Evolutionary conservation across 35 echinoderm and acorn worm genomes (phyloP).

Genomic region (Chiridota heheva): DNA sequence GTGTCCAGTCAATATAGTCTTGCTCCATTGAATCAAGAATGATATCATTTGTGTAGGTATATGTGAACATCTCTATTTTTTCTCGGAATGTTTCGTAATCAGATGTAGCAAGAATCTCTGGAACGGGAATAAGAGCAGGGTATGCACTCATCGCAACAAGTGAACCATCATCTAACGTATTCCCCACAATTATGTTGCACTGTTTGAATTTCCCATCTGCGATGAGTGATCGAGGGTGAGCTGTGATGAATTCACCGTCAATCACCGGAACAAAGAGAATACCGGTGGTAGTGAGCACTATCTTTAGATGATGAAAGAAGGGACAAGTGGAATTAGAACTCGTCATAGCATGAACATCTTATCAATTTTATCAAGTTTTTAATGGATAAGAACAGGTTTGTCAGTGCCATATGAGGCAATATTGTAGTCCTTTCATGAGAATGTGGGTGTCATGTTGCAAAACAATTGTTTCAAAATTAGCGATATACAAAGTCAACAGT

Average conservation of each 20-base stretch:
- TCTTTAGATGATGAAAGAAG: not conserved
- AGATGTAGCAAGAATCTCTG: slow-evolving; percentile 27
- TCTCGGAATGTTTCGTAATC: slow-evolving; percentile 33
- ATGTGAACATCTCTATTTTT: slow-evolving; percentile 34
- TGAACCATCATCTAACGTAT: slow-evolving; percentile 68
- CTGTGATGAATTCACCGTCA: slow-evolving; percentile 68
- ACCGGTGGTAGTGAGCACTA: slow-evolving; percentile 11
- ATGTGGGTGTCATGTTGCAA: not conserved
- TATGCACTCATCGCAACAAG: slow-evolving; percentile 33
- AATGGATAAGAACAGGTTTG: not conserved
- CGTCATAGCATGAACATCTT: not conserved
- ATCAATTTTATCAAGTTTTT: not conserved
- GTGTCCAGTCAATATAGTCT: slow-evolving; percentile 58
- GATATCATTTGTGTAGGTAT: slow-evolving; percentile 43
- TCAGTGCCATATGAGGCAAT: not conserved
- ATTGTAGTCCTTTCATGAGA: not conserved
- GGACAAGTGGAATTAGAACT: not conserved
- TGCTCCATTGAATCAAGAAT: slow-evolving; percentile 47
- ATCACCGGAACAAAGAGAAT: slow-evolving; percentile 59
- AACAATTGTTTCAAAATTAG: too few relatives aligned
- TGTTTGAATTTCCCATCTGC: slow-evolving; percentile 59
- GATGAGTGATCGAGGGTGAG: slow-evolving; percentile 40
- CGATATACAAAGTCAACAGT: too few relatives aligned
- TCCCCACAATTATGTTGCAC: slow-evolving; percentile 60
- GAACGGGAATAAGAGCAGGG: not conserved